Base-by-base conservation (phyloP, 2,888 invertebrate species). In the Endotricha flammealis region DNA sequence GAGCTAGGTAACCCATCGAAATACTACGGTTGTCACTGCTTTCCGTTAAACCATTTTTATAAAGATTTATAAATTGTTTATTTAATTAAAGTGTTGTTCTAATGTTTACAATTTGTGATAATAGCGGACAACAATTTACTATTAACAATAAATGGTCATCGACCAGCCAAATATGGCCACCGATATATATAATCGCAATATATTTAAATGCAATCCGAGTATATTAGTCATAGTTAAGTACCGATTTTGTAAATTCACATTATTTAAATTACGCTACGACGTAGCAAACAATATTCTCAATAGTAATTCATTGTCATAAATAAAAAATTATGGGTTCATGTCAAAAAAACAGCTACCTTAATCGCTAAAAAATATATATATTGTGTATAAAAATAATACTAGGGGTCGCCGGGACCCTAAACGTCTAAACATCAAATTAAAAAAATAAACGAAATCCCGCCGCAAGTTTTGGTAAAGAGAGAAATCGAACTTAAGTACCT, bases 401-500 rank as follows among this genome's bases (percentile, higher is more conserved):
- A 56, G 34, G 34, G 52, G 46, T 53, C 54, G 8, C 51, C 55
- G 20, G 56, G 53, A 47, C 29, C 43, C 32, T 6, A 27, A 37
- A 36, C 28, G 12, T 25, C 38, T 32, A 34, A 38, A 41, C 42
- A 36, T 33, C 25, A 39, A 25, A 38, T 28, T 38, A 42, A 39
- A 37, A 14, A 46, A 32, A 41, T 35, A 29, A 39, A 44, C 38
- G 37, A 41, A 36, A 36, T 32, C 38, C 67, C 73, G 75, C 76
- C 73, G 76, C 76, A 67, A 66, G 57, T 58, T 60, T n/a, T 59
- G 59, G 65, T 64, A 67, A 55, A 45, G 37, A 45, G 39, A 45
- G 24, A 44, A 39, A 38, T 35, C 40, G 42, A 27, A 41, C 60
- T 64, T 76, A 76, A 77, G 77, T 77, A 77, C 77, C 36, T 50